A percentile compares a stretch with the other conserved stretches of the same genome.
Conservation (phyloP, 2,888 invertebrate genomes). For the Scaeva pyrastri region DNA sequence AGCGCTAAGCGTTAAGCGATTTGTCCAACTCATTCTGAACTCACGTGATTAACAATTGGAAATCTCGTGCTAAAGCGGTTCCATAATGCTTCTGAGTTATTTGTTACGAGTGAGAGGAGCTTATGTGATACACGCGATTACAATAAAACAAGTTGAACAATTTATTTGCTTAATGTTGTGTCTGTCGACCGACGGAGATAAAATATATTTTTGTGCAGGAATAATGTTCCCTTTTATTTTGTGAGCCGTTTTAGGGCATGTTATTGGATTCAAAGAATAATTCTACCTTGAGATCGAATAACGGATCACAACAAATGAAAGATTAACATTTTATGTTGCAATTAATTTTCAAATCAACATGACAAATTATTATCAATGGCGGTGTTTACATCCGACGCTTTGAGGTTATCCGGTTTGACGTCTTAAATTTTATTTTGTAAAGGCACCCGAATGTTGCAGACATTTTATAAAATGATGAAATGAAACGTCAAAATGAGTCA, state of each 20-base stretch:
- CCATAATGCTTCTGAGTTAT: slow-evolving; percentile 52
- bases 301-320: too few species aligned
- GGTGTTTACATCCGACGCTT: too few species aligned
- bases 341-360: too few species aligned
- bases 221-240: slow-evolving; percentile 20
- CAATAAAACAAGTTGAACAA: slow-evolving; percentile 31
- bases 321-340: too few species aligned
- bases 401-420: too few species aligned
- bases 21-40: slow-evolving; percentile 52
- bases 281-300: too few species aligned
- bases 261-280: background rate
- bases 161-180: slow-evolving; percentile 51
- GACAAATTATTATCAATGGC: too few species aligned
- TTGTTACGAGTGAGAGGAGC: slow-evolving; percentile 19
- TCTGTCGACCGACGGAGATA: slow-evolving; percentile 29
- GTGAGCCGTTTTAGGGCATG: background rate
- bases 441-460: too few species aligned
- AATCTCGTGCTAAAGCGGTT: slow-evolving; percentile 63
- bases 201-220: slow-evolving; percentile 30
- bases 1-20: background rate
- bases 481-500: too few species aligned
- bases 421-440: too few species aligned
- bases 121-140: slow-evolving; percentile 65
- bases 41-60: slow-evolving; percentile 64
- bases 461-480: too few species aligned